Conservation (phyloP, 1,140 invertebrate species). For the Panagrolaimus sp. region DNA sequence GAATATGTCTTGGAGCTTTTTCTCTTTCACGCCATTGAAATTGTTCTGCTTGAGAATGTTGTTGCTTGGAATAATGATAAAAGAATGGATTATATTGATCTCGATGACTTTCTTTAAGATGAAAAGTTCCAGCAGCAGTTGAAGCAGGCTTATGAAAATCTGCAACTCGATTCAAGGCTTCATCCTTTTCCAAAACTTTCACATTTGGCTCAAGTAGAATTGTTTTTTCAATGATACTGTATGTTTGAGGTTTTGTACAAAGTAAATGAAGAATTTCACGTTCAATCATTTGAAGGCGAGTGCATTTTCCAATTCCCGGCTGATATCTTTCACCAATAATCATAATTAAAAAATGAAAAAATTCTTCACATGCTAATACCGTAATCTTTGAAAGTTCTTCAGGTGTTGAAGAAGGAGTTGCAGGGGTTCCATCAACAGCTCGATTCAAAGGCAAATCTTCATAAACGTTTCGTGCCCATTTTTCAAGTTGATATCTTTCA, state of each 20-base stretch:
- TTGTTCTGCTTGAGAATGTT: conserved; percentile 71
- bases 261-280: conserved; percentile 94
- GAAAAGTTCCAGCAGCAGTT: conserved; percentile 68
- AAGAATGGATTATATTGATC: conserved; percentile 91
- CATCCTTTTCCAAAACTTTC: conserved; percentile 67
- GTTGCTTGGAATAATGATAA: conserved; percentile 91
- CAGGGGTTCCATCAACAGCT: conserved; percentile 18
- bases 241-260: conserved; percentile 75
- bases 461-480: conserved; percentile 69
- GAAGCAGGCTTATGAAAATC: conserved; percentile 72
- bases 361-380: conserved; percentile 82
- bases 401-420: conserved; percentile 46
- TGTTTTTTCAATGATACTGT: conserved; percentile 53
- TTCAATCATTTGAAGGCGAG: conserved; percentile 75
- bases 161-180: conserved; percentile 81
- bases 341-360: conserved; percentile 77
- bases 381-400: conserved; percentile 79
- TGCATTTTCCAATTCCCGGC: conserved; percentile 66
- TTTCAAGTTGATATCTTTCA: conserved; percentile 81
- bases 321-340: conserved; percentile 78
- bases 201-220: conserved; percentile 20
- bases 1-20: conserved; percentile 64
- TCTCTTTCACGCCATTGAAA: conserved; percentile 73
- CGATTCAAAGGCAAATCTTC: conserved; percentile 31
- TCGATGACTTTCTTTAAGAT: conserved; percentile 64